Conservation (phyloP, 1,140 invertebrate species). For the Venturia canescens region DNA sequence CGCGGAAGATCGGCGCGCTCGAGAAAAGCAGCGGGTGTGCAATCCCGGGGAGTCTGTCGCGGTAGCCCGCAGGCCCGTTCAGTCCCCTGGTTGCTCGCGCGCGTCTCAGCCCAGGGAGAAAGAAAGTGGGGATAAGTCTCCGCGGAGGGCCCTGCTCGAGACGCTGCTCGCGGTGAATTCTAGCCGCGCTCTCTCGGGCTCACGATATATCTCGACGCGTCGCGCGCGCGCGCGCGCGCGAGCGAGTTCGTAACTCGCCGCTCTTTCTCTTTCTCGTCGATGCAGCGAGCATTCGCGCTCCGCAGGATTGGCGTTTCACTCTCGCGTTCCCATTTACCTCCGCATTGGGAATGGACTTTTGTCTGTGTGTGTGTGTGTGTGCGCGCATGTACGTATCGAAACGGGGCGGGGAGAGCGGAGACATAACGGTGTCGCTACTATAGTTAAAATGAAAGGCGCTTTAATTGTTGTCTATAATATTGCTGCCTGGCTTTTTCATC, state of each 20-base stretch:
- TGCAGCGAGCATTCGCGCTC: conserved; percentile 38
- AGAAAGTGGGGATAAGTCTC: conserved; percentile 3
- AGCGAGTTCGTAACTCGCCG: conserved; percentile 31
- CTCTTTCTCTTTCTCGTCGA: conserved; percentile 40
- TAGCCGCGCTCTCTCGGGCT: conserved; percentile 53
- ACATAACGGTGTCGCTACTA: conserved; percentile 71
- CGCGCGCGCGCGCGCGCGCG: too few relatives aligned
- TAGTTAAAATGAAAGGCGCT: conserved; percentile 76
- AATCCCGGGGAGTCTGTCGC: neutral
- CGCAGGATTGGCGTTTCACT: conserved; percentile 73
- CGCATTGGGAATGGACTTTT: conserved; percentile 60
- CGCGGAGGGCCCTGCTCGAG: neutral
- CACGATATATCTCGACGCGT: neutral
- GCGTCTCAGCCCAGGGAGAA: neutral
- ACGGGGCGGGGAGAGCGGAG: conserved; percentile 29
- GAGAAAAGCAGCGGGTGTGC: neutral
- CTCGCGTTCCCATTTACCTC: conserved; percentile 74
- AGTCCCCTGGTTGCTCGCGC: neutral
- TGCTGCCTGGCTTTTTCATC: conserved; percentile 15
- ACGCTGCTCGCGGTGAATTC: conserved; percentile 58
- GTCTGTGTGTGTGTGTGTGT: too few relatives aligned
- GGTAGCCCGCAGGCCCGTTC: neutral
- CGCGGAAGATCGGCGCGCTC: too few relatives aligned
- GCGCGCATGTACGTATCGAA: conserved; percentile 31
- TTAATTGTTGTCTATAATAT: conserved; percentile 75